A percentile compares a stretch with the other conserved stretches of the same genome.
Evolutionary conservation across 53 echinoderm and acorn worm species (phyloP).

Genomic region (Echinarachnius parma): DNA sequence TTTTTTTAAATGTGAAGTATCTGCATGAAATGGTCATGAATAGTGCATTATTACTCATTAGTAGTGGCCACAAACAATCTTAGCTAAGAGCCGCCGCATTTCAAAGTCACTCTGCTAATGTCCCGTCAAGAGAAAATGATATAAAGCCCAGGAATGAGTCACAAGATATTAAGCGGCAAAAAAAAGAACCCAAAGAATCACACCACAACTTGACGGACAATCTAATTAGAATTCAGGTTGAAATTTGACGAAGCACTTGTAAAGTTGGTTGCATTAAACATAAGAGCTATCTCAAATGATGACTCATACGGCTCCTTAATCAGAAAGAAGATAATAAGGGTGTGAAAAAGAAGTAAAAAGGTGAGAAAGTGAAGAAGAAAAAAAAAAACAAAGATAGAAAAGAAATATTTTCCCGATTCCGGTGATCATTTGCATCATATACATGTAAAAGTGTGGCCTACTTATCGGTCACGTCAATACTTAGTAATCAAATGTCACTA

Average conservation of each 20-base stretch:
- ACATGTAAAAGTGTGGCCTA: too few species aligned
- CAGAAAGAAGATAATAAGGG: not conserved
- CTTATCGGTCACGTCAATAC: too few species aligned
- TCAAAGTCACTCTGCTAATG: too few species aligned
- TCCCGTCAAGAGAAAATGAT: too few species aligned
- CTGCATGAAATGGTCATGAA: too few species aligned
- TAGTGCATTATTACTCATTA: too few species aligned
- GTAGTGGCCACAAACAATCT: too few species aligned
- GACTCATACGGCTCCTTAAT: constrained; percentile 30
- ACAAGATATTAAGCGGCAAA: not conserved
- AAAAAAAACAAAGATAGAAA: not conserved
- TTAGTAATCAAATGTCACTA: too few species aligned
- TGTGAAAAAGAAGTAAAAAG: too few species aligned
- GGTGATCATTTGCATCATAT: too few species aligned
- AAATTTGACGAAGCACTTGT: constrained; percentile 34
- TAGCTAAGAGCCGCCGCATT: too few species aligned
- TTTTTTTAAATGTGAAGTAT: too few species aligned
- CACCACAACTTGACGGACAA: constrained; percentile 1
- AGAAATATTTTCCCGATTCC: not conserved
- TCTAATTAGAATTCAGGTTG: constrained; percentile 41
- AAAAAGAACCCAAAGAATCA: constrained; percentile 7
- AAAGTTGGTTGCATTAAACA: constrained; percentile 39
- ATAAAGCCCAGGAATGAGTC: constrained; percentile 24
- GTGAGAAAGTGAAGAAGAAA: constrained; percentile 1
- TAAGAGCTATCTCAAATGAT: constrained; percentile 8